A percentile compares a stretch with the other conserved stretches of the same genome.
Evolutionary conservation across 2,888 invertebrate species (phyloP).

Genomic region (Gymnoscelis rufifasciata): DNA sequence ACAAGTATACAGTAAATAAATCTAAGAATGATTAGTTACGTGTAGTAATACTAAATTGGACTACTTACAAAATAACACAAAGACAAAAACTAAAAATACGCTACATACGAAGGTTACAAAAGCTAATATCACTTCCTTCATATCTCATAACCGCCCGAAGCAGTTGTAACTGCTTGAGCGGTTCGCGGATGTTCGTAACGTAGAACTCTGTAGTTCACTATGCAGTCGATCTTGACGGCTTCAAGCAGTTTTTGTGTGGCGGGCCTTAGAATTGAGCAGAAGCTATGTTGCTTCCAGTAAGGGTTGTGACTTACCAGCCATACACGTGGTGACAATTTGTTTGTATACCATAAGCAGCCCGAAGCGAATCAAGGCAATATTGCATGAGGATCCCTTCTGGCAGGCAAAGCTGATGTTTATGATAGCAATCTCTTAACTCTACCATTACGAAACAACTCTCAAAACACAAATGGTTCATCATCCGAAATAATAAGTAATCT

Average conservation of each 20-base stretch:
- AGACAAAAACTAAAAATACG: constrained; percentile 71
- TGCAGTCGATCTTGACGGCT: too few relatives aligned
- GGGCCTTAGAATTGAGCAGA: too few relatives aligned
- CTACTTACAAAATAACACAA: constrained; percentile 77
- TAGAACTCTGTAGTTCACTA: too few relatives aligned
- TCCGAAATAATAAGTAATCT: too few relatives aligned
- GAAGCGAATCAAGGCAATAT: constrained; percentile 22
- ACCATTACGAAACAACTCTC: constrained; percentile 11
- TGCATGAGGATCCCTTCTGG: constrained; percentile 15
- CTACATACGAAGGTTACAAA: constrained; percentile 73
- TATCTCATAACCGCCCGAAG: constrained; percentile 62
- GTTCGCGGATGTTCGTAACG: too few relatives aligned
- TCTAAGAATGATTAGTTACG: neutral
- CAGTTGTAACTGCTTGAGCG: too few relatives aligned
- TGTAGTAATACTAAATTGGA: constrained; percentile 26
- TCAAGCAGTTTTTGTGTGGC: too few relatives aligned
- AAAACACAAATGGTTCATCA: constrained; percentile 3
- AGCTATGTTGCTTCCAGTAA: too few relatives aligned
- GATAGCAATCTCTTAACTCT: constrained; percentile 16
- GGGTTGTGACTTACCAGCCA: too few relatives aligned
- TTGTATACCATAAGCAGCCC: too few relatives aligned
- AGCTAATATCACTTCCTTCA: constrained; percentile 76
- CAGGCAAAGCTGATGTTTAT: constrained; percentile 17
- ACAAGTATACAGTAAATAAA: too few relatives aligned
- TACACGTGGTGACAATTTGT: too few relatives aligned